Base-by-base conservation (phyloP, 1,140 invertebrate species). In the Doryteuthis pealeii region DNA sequence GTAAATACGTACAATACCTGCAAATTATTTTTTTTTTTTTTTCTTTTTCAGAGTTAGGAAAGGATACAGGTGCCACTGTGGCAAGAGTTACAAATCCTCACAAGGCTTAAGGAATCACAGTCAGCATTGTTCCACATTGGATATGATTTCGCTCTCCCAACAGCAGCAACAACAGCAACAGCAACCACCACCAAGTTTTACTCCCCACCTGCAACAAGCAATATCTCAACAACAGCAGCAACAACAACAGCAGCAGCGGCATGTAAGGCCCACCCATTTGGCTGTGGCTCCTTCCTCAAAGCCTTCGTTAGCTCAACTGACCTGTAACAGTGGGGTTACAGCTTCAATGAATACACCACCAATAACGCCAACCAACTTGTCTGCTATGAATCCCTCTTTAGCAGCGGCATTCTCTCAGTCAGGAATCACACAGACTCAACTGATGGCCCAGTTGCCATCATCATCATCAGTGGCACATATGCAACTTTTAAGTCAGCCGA, bases 1-100 rank as follows among this genome's bases (percentile, higher is more conserved):
- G n/a, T n/a, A n/a, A n/a, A n/a, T n/a, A n/a, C n/a, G n/a, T n/a
- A n/a, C n/a, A n/a, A n/a, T n/a, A n/a, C n/a, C n/a, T n/a, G n/a
- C n/a, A n/a, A n/a, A n/a, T n/a, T n/a, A n/a, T n/a, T n/a, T n/a
- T n/a, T n/a, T n/a, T n/a, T n/a, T n/a, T n/a, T n/a, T n/a, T n/a
- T n/a, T 10, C 31, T 70, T 70, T 72, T 80, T 71, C 74, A 94
- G 93, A 88, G 89, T 93, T 79, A 91, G 91, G 83, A 94, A 94
- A 89, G 90, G 90, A 8, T 94, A 91, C 86, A 92, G 92, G 84
- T 95, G 93, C 87, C 91, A 92, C 82, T 95, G 93, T 88, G 93
- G 93, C 72, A 95, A 94, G 89, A 93, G 91, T 84, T 95, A 94
- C 88, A 93, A 93, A 84, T 93, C 93, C 67, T 88, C 91, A 18